phyloP scores from a whole-genome alignment of 2,888 invertebrate species.

The Danaus chrysippus region DNA sequence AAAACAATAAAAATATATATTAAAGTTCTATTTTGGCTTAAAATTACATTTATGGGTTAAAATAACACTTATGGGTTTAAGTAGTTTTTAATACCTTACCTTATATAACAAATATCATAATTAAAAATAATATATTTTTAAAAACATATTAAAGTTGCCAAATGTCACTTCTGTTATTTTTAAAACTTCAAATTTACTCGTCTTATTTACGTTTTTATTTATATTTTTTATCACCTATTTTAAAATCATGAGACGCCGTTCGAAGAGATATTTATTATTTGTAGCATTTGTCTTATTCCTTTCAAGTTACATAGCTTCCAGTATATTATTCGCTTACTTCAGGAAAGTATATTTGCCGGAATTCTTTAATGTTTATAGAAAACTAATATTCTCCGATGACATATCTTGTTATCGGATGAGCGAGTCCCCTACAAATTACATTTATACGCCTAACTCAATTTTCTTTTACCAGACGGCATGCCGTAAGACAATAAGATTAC shows the following conservation, averaged over 20 bases:
- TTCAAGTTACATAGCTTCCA: conserved; percentile 19
- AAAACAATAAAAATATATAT: no score
- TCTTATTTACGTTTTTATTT: no score
- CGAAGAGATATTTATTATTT: conserved; percentile 14
- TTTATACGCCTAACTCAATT: conserved; percentile 11
- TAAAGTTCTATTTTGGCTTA: no score
- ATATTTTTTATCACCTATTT: not conserved
- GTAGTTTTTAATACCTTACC: no score
- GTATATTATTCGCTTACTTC: conserved; percentile 20
- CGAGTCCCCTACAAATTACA: not conserved
- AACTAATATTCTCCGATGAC: conserved; percentile 1
- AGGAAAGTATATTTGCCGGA: conserved; percentile 14
- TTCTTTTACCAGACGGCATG: conserved; percentile 11
- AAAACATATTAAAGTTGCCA: no score
- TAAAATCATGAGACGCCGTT: conserved; percentile 13
- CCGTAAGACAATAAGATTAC: conserved; percentile 5
- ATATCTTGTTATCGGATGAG: conserved; percentile 10
- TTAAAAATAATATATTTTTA: no score
- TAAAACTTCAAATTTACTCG: no score
- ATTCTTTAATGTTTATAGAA: not conserved
- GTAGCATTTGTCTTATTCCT: conserved; percentile 16
- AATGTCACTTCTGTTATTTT: no score
- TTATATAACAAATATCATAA: no score
- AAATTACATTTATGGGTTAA: no score
- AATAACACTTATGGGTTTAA: no score